These are phyloP conservation scores for Augochlora pura DNA, from an alignment of 1,140 invertebrate genomes.

Conservation along the genomic window DNA sequence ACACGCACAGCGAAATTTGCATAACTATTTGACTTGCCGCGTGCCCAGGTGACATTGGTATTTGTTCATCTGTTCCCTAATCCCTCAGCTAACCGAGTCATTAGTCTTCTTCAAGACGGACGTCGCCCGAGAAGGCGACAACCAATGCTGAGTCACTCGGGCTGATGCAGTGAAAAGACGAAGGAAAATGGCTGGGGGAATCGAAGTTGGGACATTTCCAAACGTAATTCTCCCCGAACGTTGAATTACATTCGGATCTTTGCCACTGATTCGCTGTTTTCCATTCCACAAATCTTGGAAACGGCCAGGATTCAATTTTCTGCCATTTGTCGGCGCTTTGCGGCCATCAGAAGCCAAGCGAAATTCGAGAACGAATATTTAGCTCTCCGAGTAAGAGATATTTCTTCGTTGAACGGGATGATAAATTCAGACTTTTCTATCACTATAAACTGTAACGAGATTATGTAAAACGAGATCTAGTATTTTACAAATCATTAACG, in stretches of 20 bases:
- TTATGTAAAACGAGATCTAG: no score
- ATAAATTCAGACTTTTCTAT: no score
- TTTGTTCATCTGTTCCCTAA: slow-evolving; percentile 56
- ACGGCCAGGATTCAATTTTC: not conserved
- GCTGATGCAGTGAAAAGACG: slow-evolving; percentile 35
- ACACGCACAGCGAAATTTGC: slow-evolving; percentile 36
- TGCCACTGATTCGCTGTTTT: slow-evolving; percentile 16
- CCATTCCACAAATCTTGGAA: not conserved
- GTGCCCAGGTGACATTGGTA: slow-evolving; percentile 30
- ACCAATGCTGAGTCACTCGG: slow-evolving; percentile 51
- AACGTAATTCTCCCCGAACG: slow-evolving; percentile 39
- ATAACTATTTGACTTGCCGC: slow-evolving; percentile 37
- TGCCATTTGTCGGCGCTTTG: slow-evolving; percentile 1
- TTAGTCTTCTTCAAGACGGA: slow-evolving; percentile 47
- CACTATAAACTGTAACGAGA: no score
- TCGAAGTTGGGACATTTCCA: slow-evolving; percentile 51
- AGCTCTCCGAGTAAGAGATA: no score
- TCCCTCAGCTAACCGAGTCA: slow-evolving; percentile 48
- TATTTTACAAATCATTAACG: no score
- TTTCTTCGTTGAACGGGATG: no score
- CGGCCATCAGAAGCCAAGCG: no score
- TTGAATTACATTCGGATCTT: slow-evolving; percentile 42
- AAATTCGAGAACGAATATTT: not conserved
- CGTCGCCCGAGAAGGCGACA: slow-evolving; percentile 30
- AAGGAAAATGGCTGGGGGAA: slow-evolving; percentile 21